Evolutionary conservation across 2,113 vertebrate genomes (phyloP).

Genomic region (Bubo bubo): DNA sequence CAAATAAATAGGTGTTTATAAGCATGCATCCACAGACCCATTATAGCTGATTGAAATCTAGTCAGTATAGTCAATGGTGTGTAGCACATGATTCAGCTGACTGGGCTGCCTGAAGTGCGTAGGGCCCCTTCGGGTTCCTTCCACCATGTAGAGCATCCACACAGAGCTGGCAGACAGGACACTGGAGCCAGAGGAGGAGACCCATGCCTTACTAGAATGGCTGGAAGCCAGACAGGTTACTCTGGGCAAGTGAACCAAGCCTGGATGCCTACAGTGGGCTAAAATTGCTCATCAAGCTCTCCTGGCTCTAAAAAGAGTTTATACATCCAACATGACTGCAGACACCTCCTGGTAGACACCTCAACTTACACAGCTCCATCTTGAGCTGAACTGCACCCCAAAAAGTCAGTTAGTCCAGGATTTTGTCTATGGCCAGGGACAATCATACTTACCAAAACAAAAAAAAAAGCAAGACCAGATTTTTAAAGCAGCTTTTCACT

Average conservation of each 20-base stretch:
- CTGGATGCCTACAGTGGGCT: background rate
- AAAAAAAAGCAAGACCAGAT: background rate
- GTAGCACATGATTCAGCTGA: background rate
- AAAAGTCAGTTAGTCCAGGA: background rate
- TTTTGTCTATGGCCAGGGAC: background rate
- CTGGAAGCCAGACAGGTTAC: background rate
- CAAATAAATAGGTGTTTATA: background rate
- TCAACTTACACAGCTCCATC: background rate
- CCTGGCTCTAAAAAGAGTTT: background rate
- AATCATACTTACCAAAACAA: background rate
- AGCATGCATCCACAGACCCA: background rate
- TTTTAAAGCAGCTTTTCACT: background rate
- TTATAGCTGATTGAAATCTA: background rate
- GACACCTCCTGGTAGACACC: background rate
- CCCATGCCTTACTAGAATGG: background rate
- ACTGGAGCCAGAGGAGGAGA: background rate
- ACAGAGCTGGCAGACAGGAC: background rate
- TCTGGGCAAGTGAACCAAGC: background rate
- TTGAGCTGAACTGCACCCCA: background rate
- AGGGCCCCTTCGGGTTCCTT: background rate
- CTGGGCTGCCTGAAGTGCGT: too few relatives aligned
- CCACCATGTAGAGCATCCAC: fast-evolving
- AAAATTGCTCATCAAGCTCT: background rate
- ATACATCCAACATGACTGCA: background rate
- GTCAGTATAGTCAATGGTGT: background rate